Conservation (phyloP, 1,140 invertebrate genomes). For the Euglossa dilemma region DNA sequence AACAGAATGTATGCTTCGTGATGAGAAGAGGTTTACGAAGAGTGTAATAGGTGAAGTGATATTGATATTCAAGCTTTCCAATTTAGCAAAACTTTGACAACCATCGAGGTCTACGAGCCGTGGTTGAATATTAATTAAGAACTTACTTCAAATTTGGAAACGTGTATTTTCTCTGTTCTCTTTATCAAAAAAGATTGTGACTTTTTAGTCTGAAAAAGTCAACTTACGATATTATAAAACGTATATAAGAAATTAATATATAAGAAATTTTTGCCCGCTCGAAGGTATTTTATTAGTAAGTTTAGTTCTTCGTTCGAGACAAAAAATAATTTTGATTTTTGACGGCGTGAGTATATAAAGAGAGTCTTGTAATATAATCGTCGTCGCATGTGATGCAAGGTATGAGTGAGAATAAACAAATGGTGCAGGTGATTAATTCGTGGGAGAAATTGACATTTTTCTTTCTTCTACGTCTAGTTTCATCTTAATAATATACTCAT, state of each 20-base stretch:
- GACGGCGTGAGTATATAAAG: not conserved
- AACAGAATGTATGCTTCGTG: slow-evolving; percentile 96
- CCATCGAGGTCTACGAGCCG: slow-evolving; percentile 15
- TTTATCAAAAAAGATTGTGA: not conserved
- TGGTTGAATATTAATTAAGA: slow-evolving; percentile 17
- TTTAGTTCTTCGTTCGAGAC: slow-evolving; percentile 9
- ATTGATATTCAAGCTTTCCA: slow-evolving; percentile 12
- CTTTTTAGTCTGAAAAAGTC: not conserved
- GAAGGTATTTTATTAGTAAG: slow-evolving; percentile 8
- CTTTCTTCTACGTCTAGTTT: not conserved
- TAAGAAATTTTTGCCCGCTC: not conserved
- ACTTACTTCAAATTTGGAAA: slow-evolving; percentile 1
- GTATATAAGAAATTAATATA: slow-evolving; percentile 8
- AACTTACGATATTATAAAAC: not conserved
- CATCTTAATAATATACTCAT: slow-evolving; percentile 1
- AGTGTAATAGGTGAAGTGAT: slow-evolving; percentile 49
- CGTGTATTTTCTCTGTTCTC: slow-evolving; percentile 26
- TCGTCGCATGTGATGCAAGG: not conserved
- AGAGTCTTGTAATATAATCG: slow-evolving; percentile 32
- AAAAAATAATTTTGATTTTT: not conserved
- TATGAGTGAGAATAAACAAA: slow-evolving; percentile 24
- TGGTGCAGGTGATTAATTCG: slow-evolving; percentile 36
- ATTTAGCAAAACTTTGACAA: slow-evolving; percentile 36
- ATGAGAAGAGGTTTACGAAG: slow-evolving; percentile 74
- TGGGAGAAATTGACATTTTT: slow-evolving; percentile 13